Percentiles rank a stretch among this genome's conserved stretches.
Evolutionary conservation across 2,797 vertebrate species (phyloP).

Genomic region (Chloroceryle amazona): DNA sequence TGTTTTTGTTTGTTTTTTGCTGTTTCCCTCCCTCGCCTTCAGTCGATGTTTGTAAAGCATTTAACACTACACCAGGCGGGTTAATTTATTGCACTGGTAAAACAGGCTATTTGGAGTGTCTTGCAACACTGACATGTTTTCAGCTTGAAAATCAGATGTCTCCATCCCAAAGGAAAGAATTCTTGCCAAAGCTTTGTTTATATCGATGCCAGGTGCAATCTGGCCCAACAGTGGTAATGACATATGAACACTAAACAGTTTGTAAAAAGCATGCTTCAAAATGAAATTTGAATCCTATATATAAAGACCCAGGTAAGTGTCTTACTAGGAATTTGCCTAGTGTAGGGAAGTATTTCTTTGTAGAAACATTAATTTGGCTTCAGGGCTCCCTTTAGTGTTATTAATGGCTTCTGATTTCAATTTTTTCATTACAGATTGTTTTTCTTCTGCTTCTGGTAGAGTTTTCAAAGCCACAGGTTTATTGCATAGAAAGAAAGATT

Average conservation of each 20-base stretch:
- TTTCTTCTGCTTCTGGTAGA: constrained; percentile 53
- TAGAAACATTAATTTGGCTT: constrained; percentile 63
- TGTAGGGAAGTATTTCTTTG: constrained; percentile 47
- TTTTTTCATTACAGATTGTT: constrained; percentile 49
- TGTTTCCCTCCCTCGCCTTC: constrained; percentile 69
- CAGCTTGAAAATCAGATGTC: constrained; percentile 81
- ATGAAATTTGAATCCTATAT: constrained; percentile 65
- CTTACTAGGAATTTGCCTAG: constrained; percentile 45
- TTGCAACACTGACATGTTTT: constrained; percentile 77
- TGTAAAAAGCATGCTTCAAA: constrained; percentile 66
- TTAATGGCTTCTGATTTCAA: constrained; percentile 53
- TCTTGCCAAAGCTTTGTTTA: constrained; percentile 80
- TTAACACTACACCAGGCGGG: constrained; percentile 81
- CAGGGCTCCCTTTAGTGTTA: constrained; percentile 64
- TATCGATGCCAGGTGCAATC: constrained; percentile 80
- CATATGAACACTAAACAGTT: constrained; percentile 75
- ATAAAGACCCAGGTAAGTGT: constrained; percentile 56
- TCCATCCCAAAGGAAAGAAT: constrained; percentile 75
- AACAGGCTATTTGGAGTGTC: constrained; percentile 79
- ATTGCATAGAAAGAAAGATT: constrained; percentile 47
- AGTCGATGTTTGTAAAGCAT: constrained; percentile 79
- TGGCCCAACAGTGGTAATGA: constrained; percentile 79
- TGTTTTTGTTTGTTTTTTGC: constrained; percentile 79
- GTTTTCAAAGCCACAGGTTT: constrained; percentile 55
- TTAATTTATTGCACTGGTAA: constrained; percentile 77